Conservation (phyloP, 1,140 invertebrate genomes). For the Protaetia brevitarsis region DNA sequence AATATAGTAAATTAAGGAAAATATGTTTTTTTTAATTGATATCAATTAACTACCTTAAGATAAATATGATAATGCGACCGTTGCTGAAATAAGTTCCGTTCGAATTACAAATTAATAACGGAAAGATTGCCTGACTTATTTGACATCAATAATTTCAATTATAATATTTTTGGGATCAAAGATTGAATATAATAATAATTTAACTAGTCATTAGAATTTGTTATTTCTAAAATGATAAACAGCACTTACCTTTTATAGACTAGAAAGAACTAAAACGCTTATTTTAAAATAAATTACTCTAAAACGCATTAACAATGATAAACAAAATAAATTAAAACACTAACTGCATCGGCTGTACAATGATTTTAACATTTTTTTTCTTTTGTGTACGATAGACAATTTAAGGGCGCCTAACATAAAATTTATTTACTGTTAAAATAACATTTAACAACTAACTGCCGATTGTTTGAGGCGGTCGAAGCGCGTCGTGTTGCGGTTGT, state of each 20-base stretch:
- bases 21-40: no score
- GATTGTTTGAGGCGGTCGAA: background rate
- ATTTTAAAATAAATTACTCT: background rate
- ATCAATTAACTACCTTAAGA: no score
- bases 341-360: background rate
- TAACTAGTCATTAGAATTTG: no score
- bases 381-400: background rate
- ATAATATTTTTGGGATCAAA: no score
- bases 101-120: background rate
- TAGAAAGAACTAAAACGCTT: slow-evolving; percentile 3
- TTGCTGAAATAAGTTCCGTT: background rate
- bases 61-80: no score
- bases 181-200: no score
- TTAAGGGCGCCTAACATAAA: background rate
- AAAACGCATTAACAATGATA: slow-evolving; percentile 5
- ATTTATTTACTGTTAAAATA: slow-evolving; percentile 17
- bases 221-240: no score
- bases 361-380: background rate
- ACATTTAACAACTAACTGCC: background rate
- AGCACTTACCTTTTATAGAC: slow-evolving; percentile 11
- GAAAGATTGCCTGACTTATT: no score
- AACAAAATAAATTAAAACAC: slow-evolving; percentile 7
- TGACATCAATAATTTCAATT: no score
- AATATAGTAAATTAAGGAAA: no score
- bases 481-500: slow-evolving; percentile 6